Conservation (phyloP, 2,888 invertebrate genomes). For the Agrotis puta region DNA sequence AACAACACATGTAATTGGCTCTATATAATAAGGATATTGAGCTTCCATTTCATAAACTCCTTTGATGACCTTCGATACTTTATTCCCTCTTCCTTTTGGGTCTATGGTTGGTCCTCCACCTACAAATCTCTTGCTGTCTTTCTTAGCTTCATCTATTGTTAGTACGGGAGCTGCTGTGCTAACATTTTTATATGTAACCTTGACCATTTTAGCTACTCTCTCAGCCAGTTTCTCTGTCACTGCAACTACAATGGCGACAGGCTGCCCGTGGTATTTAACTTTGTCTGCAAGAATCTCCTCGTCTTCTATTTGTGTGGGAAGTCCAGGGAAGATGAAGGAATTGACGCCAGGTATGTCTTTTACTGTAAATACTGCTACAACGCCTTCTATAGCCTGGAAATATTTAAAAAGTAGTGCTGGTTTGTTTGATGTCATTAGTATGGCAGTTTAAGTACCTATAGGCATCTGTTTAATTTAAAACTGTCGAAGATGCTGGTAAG, state of each 20-base stretch:
- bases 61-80: constrained; percentile 84
- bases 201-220: constrained; percentile 90
- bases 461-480: neutral
- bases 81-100: constrained; percentile 76
- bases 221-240: constrained; percentile 89
- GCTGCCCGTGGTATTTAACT: constrained; percentile 92
- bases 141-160: constrained; percentile 81
- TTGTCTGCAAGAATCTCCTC: constrained; percentile 90
- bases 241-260: constrained; percentile 93
- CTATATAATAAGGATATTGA: constrained; percentile 95
- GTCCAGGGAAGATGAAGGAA: constrained; percentile 82
- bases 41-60: constrained; percentile 91
- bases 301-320: constrained; percentile 78
- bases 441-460: neutral
- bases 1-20: constrained; percentile 92
- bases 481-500: neutral
- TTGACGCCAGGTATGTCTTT: constrained; percentile 94
- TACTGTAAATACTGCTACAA: constrained; percentile 92
- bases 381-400: constrained; percentile 91
- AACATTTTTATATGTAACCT: constrained; percentile 89
- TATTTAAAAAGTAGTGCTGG: neutral
- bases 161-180: constrained; percentile 76
- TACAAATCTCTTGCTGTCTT: constrained; percentile 82
- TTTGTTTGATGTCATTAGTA: neutral
- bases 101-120: constrained; percentile 70